Conservation (phyloP, 30 jellyfish, hydroid and myxozoan species). For the Rhopilema esculentum region DNA sequence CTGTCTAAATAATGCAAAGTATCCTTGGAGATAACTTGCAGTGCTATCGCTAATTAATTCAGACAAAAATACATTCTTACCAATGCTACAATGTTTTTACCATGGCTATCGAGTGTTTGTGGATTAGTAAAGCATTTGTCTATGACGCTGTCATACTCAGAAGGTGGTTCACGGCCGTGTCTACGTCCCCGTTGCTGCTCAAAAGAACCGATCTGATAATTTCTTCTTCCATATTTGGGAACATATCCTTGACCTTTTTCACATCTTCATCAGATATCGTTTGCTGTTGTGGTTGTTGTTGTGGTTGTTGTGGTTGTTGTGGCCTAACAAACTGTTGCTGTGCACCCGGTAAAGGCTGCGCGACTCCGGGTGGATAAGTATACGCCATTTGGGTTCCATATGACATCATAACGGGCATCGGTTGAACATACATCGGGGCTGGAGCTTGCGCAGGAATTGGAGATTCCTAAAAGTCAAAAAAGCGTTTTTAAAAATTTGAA, state of each 20-base stretch:
- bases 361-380: conserved; percentile 37
- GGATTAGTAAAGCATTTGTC: not conserved
- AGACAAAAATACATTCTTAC: not conserved
- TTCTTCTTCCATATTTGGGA: conserved; percentile 94
- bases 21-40: too few species aligned
- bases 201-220: conserved; percentile 77
- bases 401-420: conserved; percentile 66
- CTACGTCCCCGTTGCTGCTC: conserved; percentile 84
- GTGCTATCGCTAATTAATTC: too few species aligned
- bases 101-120: not conserved
- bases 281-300: conserved; percentile 18
- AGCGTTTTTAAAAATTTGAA: not conserved
- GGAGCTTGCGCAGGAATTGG: conserved; percentile 69
- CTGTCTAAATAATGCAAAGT: too few species aligned
- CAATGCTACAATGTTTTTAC: not conserved
- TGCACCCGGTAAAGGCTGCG: conserved; percentile 28
- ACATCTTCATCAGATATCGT: conserved; percentile 70
- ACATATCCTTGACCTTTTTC: conserved; percentile 85
- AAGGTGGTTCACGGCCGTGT: conserved; percentile 80
- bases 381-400: conserved; percentile 63
- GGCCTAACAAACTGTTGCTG: conserved; percentile 1
- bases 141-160: conserved; percentile 83
- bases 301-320: conserved; percentile 62
- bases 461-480: conserved; percentile 10
- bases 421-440: conserved; percentile 56